Base-by-base conservation (phyloP, 2,113 vertebrate species). In the Pelobates fuscus region DNA sequence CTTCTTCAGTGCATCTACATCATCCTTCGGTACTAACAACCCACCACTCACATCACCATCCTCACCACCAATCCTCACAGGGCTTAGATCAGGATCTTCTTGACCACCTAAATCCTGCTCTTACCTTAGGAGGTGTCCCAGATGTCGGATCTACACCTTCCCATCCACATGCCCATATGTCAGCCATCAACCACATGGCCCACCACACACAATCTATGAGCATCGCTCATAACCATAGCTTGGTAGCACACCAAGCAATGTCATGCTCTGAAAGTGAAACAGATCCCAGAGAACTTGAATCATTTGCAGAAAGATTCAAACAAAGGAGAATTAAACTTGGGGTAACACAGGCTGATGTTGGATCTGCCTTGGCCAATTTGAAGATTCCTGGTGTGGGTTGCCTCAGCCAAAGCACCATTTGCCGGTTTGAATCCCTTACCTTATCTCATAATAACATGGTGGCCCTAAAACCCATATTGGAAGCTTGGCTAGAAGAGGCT, bases 371-470 rank as follows among this genome's bases (percentile, higher is more conserved):
- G 80, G 95, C 94, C 78, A 96, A 95, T 88, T 92, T 97, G 10
- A 97, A 97, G 88, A 95, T 97, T 86, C 95, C 95, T 0, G 95
- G 95, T 8, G 95, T 97, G 10, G 95, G 95, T 23, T 96, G 94
- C 72, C 89, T 97, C 8, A 97, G 95, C 84, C 95, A 97, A 85
- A 96, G 95, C 85, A 97, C 95, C 58, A 97, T 97, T 86, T 97
- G 95, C 85, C 88, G 95, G 81, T 97, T 97, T 78, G 95, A 97
- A 82, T 96, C 95, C 12, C 94, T 97, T 59, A 96, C 95, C 2
- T 86, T 97, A 78, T 97, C 95, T 32, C 95, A 96, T 85, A 97
- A 97, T 84, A 97, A 97, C 89, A 96, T 97, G 95, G 94, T 97
- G 80, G 95, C 95, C 32, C 93, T 97, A 27, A 97, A 97, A 64